Evolutionary conservation across 2,888 invertebrate species (phyloP).

Genomic region (Cheilosia vulpina): DNA sequence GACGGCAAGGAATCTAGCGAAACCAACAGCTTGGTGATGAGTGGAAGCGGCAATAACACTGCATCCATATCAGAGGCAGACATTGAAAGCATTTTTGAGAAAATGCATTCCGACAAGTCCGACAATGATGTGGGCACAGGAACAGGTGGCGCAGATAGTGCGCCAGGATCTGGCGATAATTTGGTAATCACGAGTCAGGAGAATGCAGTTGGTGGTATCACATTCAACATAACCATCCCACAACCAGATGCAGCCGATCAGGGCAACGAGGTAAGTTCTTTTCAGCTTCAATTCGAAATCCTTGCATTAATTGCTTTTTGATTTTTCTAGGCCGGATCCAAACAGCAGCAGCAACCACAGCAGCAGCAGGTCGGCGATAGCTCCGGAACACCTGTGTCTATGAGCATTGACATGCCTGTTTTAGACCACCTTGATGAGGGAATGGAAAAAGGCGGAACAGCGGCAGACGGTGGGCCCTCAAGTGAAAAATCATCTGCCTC

Average conservation of each 20-base stretch:
- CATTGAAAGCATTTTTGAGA: slow-evolving; percentile 84
- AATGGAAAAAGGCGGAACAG: slow-evolving; percentile 46
- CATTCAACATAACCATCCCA: slow-evolving; percentile 84
- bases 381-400: slow-evolving; percentile 80
- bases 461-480: slow-evolving; percentile 34
- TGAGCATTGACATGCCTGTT: slow-evolving; percentile 83
- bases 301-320: slow-evolving; percentile 4
- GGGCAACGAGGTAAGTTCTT: slow-evolving; percentile 71
- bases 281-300: neutral
- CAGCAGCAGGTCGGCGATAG: slow-evolving; percentile 48
- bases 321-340: slow-evolving; percentile 11
- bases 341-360: slow-evolving; percentile 34
- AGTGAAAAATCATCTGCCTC: slow-evolving; percentile 77
- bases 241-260: slow-evolving; percentile 79
- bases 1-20: slow-evolving; percentile 76
- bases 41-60: slow-evolving; percentile 76
- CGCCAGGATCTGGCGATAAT: slow-evolving; percentile 79
- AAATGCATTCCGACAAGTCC: slow-evolving; percentile 83
- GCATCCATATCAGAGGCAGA: slow-evolving; percentile 81
- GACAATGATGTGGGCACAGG: slow-evolving; percentile 78
- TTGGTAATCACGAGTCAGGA: slow-evolving; percentile 83
- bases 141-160: slow-evolving; percentile 28
- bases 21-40: slow-evolving; percentile 49
- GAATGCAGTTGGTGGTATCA: slow-evolving; percentile 82
- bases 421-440: slow-evolving; percentile 82